Evolutionary conservation across 2,888 invertebrate genomes (phyloP).

Genomic region (Azorinus chamasolen): DNA sequence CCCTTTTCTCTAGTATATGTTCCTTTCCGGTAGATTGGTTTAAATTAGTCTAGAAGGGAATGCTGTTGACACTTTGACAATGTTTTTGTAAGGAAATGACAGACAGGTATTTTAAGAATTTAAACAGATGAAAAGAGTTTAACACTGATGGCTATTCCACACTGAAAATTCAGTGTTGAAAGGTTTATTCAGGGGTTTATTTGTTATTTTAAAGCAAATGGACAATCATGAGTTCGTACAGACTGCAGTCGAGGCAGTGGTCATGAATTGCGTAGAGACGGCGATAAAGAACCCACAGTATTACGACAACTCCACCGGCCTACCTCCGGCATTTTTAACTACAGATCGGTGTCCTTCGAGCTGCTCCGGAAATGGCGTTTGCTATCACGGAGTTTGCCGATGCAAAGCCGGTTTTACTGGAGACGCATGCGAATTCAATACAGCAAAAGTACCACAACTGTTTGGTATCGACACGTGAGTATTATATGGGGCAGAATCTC

Average conservation of each 20-base stretch:
- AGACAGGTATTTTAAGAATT: no score
- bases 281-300: conserved; percentile 31
- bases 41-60: no score
- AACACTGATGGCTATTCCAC: no score
- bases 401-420: conserved; percentile 67
- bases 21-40: no score
- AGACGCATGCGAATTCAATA: conserved; percentile 69
- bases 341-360: conserved; percentile 58
- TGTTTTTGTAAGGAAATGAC: no score
- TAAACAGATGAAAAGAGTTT: no score
- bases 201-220: conserved; percentile 18
- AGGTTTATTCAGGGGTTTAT: no score
- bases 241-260: conserved; percentile 32
- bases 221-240: conserved; percentile 38
- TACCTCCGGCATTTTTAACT: conserved; percentile 48
- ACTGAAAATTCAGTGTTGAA: no score
- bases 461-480: conserved; percentile 47
- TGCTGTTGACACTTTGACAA: no score
- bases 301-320: conserved; percentile 42
- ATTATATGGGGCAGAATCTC: no score
- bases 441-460: conserved; percentile 62
- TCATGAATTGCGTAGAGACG: conserved; percentile 31
- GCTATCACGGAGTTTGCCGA: conserved; percentile 58
- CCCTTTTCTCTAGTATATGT: no score
- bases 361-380: conserved; percentile 62